Evolutionary conservation across 2,797 vertebrate genomes (phyloP), one percentile per base, ranked within the genome.

Genomic region (Atherinosoma microstoma): DNA sequence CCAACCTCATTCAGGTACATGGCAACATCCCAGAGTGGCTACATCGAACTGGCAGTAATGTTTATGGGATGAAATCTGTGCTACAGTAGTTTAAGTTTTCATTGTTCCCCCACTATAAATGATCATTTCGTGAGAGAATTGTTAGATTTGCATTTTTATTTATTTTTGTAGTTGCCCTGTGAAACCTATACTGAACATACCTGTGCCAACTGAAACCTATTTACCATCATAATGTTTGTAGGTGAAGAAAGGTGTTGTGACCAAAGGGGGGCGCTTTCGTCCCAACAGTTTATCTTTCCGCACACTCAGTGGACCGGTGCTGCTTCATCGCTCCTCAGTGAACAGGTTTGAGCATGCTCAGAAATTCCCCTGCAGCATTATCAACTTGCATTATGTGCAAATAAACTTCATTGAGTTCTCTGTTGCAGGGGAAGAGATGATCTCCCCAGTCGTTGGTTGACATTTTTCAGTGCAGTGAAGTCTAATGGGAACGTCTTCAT

Each of bases 1-100:
- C 98, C 78, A 99, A 98, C 89, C 96, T 99, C 84, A 97, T 99
- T 84, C 96, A 99, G 96, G 98, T 99, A 91, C 40, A 35, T n/a
- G n/a, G 4, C 32, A 62, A 16, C 57, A 6, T 53, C 29, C 40
- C 34, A 49, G 27, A 67, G 11, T 34, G 4, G n/a, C 38, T 18
- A 63, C 20, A 0, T n/a, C 8, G 4, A 58, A 38, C 15, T 24
- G 20, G 6, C 11, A 49, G 0, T 30, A 49, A 49, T 49, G 20
- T 51, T 1, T 64, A 38, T 49, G 1, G 4, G 0, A 1, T 58
- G 35, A 34, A 67, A 67, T 2, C n/a, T 53, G 27, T 67, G 30
- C 45, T n/a, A 3, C 2, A 10, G 7, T n/a, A 9, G 4, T 36
- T 24, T 22, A 15, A 42, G 36, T 16, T 8, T 8, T 11, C 2